Percentiles rank a stretch among this genome's conserved stretches.
Conservation (phyloP, 1,140 invertebrate genomes). For the Calosoma granatense region DNA sequence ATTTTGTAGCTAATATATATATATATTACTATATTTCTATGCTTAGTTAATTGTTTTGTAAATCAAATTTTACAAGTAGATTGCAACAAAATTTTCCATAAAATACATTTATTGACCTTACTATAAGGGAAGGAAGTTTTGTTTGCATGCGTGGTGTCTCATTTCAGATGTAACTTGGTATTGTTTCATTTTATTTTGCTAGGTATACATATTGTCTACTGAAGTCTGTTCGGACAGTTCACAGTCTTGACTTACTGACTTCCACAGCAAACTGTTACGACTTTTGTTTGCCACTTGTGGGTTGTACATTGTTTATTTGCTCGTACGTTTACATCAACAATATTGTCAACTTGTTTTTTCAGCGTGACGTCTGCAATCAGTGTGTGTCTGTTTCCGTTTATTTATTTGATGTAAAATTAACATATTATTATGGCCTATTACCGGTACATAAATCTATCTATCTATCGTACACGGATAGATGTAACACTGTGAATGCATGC, state of each 20-base stretch:
- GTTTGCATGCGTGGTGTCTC: conserved; percentile 3
- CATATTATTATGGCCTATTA: too few species aligned
- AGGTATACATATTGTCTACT: conserved; percentile 1
- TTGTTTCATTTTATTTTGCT: neutral
- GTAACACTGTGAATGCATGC: too few species aligned
- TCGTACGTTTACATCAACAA: too few species aligned
- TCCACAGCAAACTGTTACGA: neutral
- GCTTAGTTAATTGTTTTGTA: conserved; percentile 29
- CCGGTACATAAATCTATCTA: too few species aligned
- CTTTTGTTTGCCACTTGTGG: conserved; percentile 16
- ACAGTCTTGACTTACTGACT: neutral
- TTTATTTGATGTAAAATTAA: too few species aligned
- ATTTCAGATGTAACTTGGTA: conserved; percentile 7
- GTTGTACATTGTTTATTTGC: conserved; percentile 10
- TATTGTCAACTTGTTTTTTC: too few species aligned
- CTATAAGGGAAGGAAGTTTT: conserved; percentile 33
- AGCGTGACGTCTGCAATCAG: too few species aligned
- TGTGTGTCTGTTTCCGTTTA: too few species aligned
- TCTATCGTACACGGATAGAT: too few species aligned
- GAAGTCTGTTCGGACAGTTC: neutral
- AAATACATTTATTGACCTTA: conserved; percentile 26
- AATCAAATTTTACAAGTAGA: conserved; percentile 23
- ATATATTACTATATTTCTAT: conserved; percentile 20
- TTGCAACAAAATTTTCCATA: conserved; percentile 24
- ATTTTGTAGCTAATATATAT: conserved; percentile 10